Evolutionary conservation across 2,888 invertebrate genomes (phyloP).

Genomic region (Microplitis deprimator): DNA sequence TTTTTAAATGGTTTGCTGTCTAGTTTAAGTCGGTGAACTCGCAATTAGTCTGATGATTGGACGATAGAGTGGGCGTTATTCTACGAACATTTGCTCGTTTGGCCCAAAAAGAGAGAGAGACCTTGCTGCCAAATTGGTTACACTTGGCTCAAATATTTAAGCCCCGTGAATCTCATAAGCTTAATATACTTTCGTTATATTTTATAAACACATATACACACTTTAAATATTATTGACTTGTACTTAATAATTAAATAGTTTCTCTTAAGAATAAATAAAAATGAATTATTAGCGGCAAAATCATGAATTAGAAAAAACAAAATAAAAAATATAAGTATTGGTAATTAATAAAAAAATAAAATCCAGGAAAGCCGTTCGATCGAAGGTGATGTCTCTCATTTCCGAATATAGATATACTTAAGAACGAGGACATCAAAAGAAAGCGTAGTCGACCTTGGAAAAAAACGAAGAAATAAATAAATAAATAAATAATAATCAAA

Average conservation of each 20-base stretch:
- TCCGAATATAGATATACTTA: slow-evolving; percentile 27
- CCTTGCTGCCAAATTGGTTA: slow-evolving; percentile 30
- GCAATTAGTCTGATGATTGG: slow-evolving; percentile 30
- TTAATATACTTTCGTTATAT: neutral
- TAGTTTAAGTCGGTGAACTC: slow-evolving; percentile 26
- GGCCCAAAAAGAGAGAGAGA: slow-evolving; percentile 14
- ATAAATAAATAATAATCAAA: slow-evolving; percentile 10
- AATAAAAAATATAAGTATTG: neutral
- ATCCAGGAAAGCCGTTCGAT: slow-evolving; percentile 13
- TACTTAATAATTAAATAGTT: neutral
- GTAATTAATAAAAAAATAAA: slow-evolving; percentile 14
- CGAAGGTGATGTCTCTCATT: slow-evolving; percentile 9
- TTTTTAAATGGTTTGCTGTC: slow-evolving; percentile 2
- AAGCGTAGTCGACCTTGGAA: slow-evolving; percentile 25
- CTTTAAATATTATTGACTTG: neutral
- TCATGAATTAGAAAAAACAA: slow-evolving; percentile 1
- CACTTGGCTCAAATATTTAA: slow-evolving; percentile 9
- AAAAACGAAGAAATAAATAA: slow-evolving; percentile 12
- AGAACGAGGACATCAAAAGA: slow-evolving; percentile 30
- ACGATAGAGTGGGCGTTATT: slow-evolving; percentile 31
- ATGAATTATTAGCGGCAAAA: neutral
- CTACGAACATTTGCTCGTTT: slow-evolving; percentile 12
- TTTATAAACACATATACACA: neutral
- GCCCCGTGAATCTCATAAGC: neutral
- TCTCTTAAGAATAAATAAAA: neutral